A percentile compares a stretch with the other conserved stretches of the same genome.
Evolutionary conservation across 2,888 invertebrate species (phyloP).

Genomic region (Lucinisca nassula): DNA sequence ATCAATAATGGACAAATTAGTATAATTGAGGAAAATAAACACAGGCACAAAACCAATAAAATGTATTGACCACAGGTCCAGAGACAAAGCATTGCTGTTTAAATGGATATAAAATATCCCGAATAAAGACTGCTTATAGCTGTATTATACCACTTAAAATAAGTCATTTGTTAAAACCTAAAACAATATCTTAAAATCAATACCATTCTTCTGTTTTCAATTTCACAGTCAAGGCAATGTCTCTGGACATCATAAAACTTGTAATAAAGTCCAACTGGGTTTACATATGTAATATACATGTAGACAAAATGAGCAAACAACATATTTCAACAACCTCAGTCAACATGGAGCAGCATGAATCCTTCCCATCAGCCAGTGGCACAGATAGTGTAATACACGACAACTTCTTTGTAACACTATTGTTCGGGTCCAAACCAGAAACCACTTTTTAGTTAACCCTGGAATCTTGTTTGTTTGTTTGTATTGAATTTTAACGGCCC

Average conservation of each 20-base stretch:
- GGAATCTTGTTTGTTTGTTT: no score
- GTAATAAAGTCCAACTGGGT: slow-evolving; percentile 4
- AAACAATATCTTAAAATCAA: neutral
- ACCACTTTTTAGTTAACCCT: no score
- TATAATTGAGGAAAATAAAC: slow-evolving; percentile 20
- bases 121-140: neutral
- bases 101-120: neutral
- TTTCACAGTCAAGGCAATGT: neutral
- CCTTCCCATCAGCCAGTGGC: neutral
- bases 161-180: neutral
- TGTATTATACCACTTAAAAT: neutral
- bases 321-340: neutral
- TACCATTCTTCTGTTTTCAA: neutral
- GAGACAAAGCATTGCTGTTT: slow-evolving; percentile 2
- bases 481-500: no score
- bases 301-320: slow-evolving; percentile 3
- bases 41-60: slow-evolving; percentile 34
- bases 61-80: neutral
- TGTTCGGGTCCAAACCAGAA: no score
- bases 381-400: no score
- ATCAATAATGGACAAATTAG: slow-evolving; percentile 39
- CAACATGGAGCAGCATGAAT: neutral
- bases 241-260: neutral
- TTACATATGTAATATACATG: neutral
- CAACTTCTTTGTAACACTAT: no score